phyloP scores from a whole-genome alignment of 1,140 invertebrate genomes.

The Pectinophora gossypiella region DNA sequence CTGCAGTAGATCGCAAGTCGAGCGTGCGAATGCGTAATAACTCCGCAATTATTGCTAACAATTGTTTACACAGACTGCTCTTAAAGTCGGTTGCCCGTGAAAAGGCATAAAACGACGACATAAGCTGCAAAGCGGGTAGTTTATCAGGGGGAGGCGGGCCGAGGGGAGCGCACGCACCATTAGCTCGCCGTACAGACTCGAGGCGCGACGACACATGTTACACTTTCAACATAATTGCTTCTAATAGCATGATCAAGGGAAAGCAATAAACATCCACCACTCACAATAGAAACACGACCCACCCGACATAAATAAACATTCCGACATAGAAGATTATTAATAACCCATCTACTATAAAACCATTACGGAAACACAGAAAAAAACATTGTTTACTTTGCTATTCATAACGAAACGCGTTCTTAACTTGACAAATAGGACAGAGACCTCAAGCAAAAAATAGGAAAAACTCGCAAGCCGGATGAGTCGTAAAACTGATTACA shows the following conservation, averaged over 20 bases:
- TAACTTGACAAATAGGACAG: constrained; percentile 14
- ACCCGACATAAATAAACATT: background rate
- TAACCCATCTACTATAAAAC: no score
- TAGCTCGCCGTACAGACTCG: constrained; percentile 41
- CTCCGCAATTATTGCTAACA: background rate
- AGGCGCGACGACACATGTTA: constrained; percentile 54
- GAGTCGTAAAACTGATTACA: constrained; percentile 51
- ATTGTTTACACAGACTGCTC: constrained; percentile 10
- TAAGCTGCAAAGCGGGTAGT: constrained; percentile 39
- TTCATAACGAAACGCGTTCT: constrained; percentile 2
- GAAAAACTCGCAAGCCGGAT: constrained; percentile 34
- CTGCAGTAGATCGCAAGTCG: background rate
- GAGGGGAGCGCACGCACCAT: constrained; percentile 52
- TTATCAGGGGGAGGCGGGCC: constrained; percentile 28
- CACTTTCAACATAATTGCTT: constrained; percentile 62
- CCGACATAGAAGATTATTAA: no score
- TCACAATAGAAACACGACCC: background rate
- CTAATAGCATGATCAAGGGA: constrained; percentile 33
- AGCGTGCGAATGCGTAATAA: background rate
- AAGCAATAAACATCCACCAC: background rate
- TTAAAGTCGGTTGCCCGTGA: constrained; percentile 13
- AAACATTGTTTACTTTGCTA: background rate
- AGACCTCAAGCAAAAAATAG: constrained; percentile 22
- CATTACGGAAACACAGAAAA: background rate
- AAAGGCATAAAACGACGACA: constrained; percentile 17